A percentile compares a stretch with the other conserved stretches of the same genome.
These are phyloP conservation scores for Brachyptera putata DNA, from an alignment of 2,888 invertebrate species.

Conservation along the genomic window DNA sequence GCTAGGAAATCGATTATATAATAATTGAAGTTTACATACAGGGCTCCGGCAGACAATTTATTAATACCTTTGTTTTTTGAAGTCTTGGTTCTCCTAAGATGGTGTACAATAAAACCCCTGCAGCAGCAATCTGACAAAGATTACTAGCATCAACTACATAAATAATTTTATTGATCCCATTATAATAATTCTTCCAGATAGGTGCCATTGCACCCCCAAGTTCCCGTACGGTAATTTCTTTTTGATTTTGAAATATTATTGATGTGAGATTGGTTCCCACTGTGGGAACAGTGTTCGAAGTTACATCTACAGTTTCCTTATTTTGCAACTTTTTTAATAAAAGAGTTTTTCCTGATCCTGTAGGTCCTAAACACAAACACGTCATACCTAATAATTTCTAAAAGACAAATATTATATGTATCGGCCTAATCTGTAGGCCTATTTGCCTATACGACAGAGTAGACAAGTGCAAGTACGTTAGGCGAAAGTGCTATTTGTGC, in stretches of 20 bases:
- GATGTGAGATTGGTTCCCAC: slow-evolving; percentile 74
- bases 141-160: slow-evolving; percentile 82
- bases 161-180: slow-evolving; percentile 56
- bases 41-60: too few species aligned
- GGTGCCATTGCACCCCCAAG: slow-evolving; percentile 79
- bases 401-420: too few species aligned
- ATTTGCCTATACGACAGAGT: too few species aligned
- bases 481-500: too few species aligned
- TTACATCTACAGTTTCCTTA: slow-evolving; percentile 65
- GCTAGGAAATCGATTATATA: too few species aligned
- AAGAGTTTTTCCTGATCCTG: slow-evolving; percentile 76
- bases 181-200: slow-evolving; percentile 73
- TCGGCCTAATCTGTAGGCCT: too few species aligned
- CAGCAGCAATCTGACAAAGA: slow-evolving; percentile 80
- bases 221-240: slow-evolving; percentile 61
- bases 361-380: slow-evolving; percentile 71
- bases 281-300: slow-evolving; percentile 74
- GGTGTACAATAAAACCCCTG: slow-evolving; percentile 74
- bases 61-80: slow-evolving; percentile 60
- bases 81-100: slow-evolving; percentile 68
- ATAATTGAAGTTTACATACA: too few species aligned
- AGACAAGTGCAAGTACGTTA: too few species aligned
- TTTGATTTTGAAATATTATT: slow-evolving; percentile 49
- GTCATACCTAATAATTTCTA: too few species aligned
- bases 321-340: slow-evolving; percentile 69